These are phyloP conservation scores for Eulithis testata DNA, from an alignment of 2,888 invertebrate species.

Conservation along the genomic window DNA sequence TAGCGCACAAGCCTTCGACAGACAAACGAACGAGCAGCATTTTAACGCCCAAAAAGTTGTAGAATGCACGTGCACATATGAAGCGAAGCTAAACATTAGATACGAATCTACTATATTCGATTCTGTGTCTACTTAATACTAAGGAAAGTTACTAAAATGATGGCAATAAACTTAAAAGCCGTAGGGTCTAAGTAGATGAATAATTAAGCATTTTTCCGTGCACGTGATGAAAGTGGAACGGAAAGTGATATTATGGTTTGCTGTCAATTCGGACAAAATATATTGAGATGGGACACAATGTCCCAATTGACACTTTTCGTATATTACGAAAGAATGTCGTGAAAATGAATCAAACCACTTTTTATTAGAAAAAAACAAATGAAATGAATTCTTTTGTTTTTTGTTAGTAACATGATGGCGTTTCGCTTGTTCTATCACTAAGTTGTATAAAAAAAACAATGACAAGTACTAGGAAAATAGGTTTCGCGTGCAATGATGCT, in stretches of 20 bases:
- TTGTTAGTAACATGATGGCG: too few species aligned
- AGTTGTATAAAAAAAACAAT: too few species aligned
- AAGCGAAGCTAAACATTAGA: constrained; percentile 36
- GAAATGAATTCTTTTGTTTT: too few species aligned
- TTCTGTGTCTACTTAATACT: constrained; percentile 22
- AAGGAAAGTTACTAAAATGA: constrained; percentile 60
- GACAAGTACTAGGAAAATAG: too few species aligned
- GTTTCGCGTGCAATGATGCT: too few species aligned
- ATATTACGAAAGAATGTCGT: constrained; percentile 33
- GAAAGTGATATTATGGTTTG: constrained; percentile 19
- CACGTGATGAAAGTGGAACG: constrained; percentile 35
- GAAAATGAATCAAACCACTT: constrained; percentile 12
- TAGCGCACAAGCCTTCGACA: constrained; percentile 26
- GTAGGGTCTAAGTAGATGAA: constrained; percentile 31
- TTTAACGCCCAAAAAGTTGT: constrained; percentile 53
- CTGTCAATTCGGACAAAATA: too few species aligned
- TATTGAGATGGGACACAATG: too few species aligned
- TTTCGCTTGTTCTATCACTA: too few species aligned
- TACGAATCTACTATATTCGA: constrained; percentile 28
- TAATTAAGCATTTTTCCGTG: constrained; percentile 28
- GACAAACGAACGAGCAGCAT: constrained; percentile 45
- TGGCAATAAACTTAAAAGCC: constrained; percentile 52
- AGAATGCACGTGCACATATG: constrained; percentile 53
- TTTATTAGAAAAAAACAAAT: too few species aligned
- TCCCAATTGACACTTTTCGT: too few species aligned